A percentile compares a stretch with the other conserved stretches of the same genome.
Conservation (phyloP, 2,113 vertebrate species). For the Etheostoma spectabile region DNA sequence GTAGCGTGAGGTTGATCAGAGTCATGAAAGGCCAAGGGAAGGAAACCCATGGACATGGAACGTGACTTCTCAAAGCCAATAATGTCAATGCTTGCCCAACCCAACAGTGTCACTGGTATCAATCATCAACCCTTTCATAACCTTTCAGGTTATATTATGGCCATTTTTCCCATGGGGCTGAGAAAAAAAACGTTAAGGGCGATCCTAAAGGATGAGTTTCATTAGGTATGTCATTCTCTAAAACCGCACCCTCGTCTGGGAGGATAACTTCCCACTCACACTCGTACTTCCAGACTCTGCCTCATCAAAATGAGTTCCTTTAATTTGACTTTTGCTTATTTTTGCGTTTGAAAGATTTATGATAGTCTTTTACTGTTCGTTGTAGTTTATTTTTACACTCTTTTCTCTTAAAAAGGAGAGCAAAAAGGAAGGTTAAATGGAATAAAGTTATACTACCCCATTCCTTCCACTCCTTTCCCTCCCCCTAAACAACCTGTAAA, state of each 20-base stretch:
- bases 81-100: slow-evolving; percentile 9
- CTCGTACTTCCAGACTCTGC: background rate
- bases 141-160: background rate
- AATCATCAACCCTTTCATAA: slow-evolving; percentile 14
- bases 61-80: background rate
- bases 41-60: background rate
- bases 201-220: slow-evolving; percentile 28
- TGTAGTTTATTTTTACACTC: slow-evolving; percentile 2
- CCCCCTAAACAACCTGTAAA: slow-evolving; percentile 72
- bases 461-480: slow-evolving; percentile 44
- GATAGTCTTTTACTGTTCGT: background rate
- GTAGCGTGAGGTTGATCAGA: no score
- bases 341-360: background rate
- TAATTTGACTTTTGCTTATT: background rate
- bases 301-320: background rate
- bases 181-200: slow-evolving; percentile 33
- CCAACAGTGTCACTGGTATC: slow-evolving; percentile 6
- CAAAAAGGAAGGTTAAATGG: slow-evolving; percentile 44
- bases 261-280: slow-evolving; percentile 16
- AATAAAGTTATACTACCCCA: slow-evolving; percentile 25
- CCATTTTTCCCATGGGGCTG: slow-evolving; percentile 28
- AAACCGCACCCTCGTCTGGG: slow-evolving; percentile 49
- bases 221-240: slow-evolving; percentile 35
- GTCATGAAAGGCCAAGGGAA: background rate
- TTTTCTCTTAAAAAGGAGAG: background rate